Evolutionary conservation across 1,140 invertebrate genomes (phyloP), one percentile per base, ranked within the genome.

Genomic region (Bathynomus jamesi): DNA sequence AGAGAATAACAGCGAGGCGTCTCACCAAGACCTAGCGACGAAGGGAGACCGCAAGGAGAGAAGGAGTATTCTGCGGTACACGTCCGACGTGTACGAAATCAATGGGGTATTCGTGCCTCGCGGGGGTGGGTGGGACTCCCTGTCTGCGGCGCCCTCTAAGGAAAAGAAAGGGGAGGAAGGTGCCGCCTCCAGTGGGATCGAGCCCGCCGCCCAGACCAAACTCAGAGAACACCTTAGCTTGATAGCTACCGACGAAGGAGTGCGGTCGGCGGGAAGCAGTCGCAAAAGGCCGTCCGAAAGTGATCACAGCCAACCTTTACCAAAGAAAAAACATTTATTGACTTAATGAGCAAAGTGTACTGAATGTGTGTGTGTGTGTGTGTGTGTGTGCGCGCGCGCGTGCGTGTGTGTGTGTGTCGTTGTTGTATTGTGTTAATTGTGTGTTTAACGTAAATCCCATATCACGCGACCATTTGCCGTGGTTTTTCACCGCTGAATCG

Each of bases 41-140:
- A 61, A 72, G 4, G 65, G 69, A 46, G 75, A 76, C 40, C 60
- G 75, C n/a, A 53, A 53, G 0, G 76, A 77, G 62, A 68, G 76
- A 7, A 70, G 76, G n/a, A 77, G 76, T 32, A 77, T 77, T 27
- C 61, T 77, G n/a, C 66, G 71, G 24, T 77, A 77, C 67, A 77
- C 76, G 0, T 74, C 72, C 13, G 76, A 77, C 32, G 76, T 77
- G 4, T 77, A 77, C 28, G 76, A 77, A 61, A 74, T 77, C 53
- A 77, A 77, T 27, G 76, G 76, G 0, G 62, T 72, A 17, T 77
- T 77, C 32, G 60, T 72, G 7, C 76, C 72, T 7, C 31, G 75
- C 28, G 75, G 69, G 25, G 70, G 71, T 32, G 65, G 65, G 3
- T 76, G 75, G 75, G 75, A 76, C 25, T 53, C 75, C 7, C 2